Conservation (phyloP, 2,888 invertebrate species). For the Mycalesis mineus region DNA sequence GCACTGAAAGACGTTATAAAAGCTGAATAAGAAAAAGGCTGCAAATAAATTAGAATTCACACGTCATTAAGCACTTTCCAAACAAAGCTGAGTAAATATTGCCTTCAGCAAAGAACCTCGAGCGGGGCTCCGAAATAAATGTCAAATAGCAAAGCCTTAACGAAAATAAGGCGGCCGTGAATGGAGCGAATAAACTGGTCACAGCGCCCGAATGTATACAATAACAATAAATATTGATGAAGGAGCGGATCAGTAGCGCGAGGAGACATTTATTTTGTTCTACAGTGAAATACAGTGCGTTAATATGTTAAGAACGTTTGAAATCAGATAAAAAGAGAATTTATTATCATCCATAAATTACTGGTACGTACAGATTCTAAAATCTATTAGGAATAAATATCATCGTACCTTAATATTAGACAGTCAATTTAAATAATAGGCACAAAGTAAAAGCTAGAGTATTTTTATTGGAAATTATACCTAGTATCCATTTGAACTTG, state of each 20-base stretch:
- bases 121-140: conserved; percentile 42
- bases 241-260: conserved; percentile 12
- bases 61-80: neutral
- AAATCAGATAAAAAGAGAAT: neutral
- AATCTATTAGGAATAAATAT: too few relatives aligned
- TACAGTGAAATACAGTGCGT: conserved; percentile 3
- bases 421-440: too few relatives aligned
- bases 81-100: neutral
- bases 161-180: conserved; percentile 21
- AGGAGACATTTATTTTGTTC: conserved; percentile 14
- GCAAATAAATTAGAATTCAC: neutral
- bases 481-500: too few relatives aligned
- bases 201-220: conserved; percentile 13
- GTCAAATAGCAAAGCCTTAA: conserved; percentile 37
- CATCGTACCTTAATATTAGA: too few relatives aligned
- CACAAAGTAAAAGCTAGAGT: too few relatives aligned
- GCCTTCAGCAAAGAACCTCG: neutral
- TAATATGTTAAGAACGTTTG: conserved; percentile 1
- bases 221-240: conserved; percentile 22
- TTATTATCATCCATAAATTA: neutral
- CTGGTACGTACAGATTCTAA: too few relatives aligned
- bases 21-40: too few relatives aligned
- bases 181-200: conserved; percentile 14
- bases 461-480: too few relatives aligned
- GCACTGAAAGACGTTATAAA: too few relatives aligned